Evolutionary conservation across 2,113 vertebrate genomes (phyloP), one percentile per base, ranked within the genome.

Genomic region (Oreocharis arfaki): DNA sequence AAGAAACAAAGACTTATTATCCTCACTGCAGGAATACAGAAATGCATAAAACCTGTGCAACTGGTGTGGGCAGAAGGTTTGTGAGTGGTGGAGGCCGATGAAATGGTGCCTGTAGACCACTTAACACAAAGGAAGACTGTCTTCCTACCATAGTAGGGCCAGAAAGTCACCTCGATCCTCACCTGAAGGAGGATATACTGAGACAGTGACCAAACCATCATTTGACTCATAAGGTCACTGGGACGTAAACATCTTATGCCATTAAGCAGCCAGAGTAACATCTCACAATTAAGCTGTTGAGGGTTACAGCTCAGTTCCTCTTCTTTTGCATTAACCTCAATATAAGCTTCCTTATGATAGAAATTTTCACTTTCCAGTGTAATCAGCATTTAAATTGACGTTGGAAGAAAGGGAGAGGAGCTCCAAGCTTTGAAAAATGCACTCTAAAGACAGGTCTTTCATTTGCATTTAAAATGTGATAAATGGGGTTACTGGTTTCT

Each of bases 41-140:
- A 56, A 55, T 23, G 20, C 7, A 23, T 33, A 69, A 91, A 81
- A 65, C 13, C 39, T 37, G 18, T 13, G 16, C 30, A 50, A 28
- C 5, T 37, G 23, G 21, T 46, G 26, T 0, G 1, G 20, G 14
- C 18, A 47, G 47, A n/a, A 79, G 27, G 8, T 65, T 70, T 65
- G 47, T 28, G 21, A 84, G 20, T 11, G 39, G 47, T 42, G n/a
- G 24, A 75, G 10, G 20, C 5, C 3, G 13, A 42, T 20, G 26
- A 76, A 75, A 44, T 0, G 2, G 28, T 42, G 26, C 15, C 39
- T 67, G 57, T 27, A 71, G 56, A 61, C 6, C 16, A 56, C 32
- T 3, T 5, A 1, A 82, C 46, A 44, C 0, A 0, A 1, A 4
- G n/a, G 5, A 35, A 49, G 42, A 70, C 2, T 11, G 6, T 47